Evolutionary conservation across 2,888 invertebrate genomes (phyloP), one percentile per base, ranked within the genome.

Genomic region (Sarcophaga rosellei): DNA sequence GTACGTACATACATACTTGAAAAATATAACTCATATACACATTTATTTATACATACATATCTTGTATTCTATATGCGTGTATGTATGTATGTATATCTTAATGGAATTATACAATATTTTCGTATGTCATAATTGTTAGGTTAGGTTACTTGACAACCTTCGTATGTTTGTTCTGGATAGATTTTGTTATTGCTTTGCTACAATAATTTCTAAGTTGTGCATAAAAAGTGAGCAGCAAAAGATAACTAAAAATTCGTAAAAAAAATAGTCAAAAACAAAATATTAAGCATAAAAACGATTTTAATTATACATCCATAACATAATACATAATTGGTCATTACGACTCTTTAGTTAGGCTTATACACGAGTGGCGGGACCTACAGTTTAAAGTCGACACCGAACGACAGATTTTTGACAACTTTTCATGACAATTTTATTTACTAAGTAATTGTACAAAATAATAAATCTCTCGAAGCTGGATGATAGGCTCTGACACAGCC

Each of bases 81-180:
- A n/a, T 35, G 53, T 53, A 44, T 21, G 47, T 70, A 8, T 44
- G 11, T 57, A 69, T 63, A 70, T 63, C 75, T 44, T 4, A 45
- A 69, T 59, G 45, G 35, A 35, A 10, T 35, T 10, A 35, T 35
- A 35, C 35, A 35, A 35, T 35, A 35, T 6, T 35, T 6, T 35
- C 61, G 12, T 61, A 25, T 77, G 47, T 84, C 69, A 20, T 75
- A 61, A 66, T 65, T 79, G 20, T 72, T 35, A 23, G 80, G 70
- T 81, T 75, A 75, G 53, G 68, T 80, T 65, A 75, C 47, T 76
- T 66, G 66, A 70, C 61, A 80, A 84, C 84, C 84, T 84, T 84
- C 80, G 21, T 65, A 20, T n/a, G 8, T 53, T 72, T 63, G 68
- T 73, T 83, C 68, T 82, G 44, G 65, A 63, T 69, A 73, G 57